A percentile compares a stretch with the other conserved stretches of the same genome.
Evolutionary conservation across 2,797 vertebrate species (phyloP).

Genomic region (Lutjanus argentimaculatus): DNA sequence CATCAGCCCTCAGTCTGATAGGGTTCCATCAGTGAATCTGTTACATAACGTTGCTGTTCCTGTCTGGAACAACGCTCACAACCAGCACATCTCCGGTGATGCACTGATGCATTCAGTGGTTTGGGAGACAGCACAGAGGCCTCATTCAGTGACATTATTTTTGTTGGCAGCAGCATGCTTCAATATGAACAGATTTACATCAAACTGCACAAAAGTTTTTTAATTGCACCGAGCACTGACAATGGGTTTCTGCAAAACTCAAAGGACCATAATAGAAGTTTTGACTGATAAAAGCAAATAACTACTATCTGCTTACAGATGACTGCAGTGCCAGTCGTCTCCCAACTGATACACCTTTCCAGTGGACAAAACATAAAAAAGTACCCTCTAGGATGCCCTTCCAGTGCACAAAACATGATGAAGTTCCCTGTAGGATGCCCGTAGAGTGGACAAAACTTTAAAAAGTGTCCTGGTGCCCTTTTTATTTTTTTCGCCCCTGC

Average conservation of each 20-base stretch:
- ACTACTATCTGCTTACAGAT: neutral
- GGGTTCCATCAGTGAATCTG: neutral
- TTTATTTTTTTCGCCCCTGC: too few species aligned
- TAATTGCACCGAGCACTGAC: neutral
- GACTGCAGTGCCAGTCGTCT: too few species aligned
- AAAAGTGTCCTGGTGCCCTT: too few species aligned
- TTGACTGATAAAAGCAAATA: neutral
- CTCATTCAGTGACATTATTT: conserved; percentile 1
- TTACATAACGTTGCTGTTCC: neutral
- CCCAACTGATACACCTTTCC: neutral
- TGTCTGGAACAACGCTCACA: neutral
- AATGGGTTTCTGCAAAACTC: neutral
- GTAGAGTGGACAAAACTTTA: too few species aligned
- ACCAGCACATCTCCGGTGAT: neutral
- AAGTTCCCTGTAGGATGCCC: too few species aligned
- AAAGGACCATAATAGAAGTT: neutral
- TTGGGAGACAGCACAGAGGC: conserved; percentile 15
- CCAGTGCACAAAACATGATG: too few species aligned
- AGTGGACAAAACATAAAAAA: too few species aligned
- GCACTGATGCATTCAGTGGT: conserved; percentile 12
- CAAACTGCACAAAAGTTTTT: neutral
- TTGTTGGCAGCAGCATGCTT: conserved; percentile 16
- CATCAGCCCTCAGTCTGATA: neutral
- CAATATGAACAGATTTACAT: conserved; percentile 18
- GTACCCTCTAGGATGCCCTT: too few species aligned